A percentile compares a stretch with the other conserved stretches of the same genome.
Conservation (phyloP, 2,113 vertebrate species). For the Sporophila hypoxantha region DNA sequence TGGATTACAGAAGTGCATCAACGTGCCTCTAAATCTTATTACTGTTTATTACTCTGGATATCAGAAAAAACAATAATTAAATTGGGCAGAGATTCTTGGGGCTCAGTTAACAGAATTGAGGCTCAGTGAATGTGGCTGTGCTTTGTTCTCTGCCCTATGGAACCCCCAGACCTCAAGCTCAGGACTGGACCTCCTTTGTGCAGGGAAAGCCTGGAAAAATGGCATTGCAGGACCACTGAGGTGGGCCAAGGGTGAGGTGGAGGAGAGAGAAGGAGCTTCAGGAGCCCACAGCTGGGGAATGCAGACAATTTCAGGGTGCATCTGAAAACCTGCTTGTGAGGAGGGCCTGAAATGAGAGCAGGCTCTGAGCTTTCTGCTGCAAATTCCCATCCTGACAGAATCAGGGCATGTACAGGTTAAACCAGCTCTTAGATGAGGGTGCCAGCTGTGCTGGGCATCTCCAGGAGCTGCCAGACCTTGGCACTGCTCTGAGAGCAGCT, state of each 20-base stretch:
- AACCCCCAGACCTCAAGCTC: background rate
- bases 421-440: background rate
- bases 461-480: background rate
- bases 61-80: background rate
- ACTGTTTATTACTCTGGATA: slow-evolving; percentile 21
- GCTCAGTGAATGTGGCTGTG: background rate
- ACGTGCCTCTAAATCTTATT: background rate
- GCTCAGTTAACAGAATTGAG: background rate
- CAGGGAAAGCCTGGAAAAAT: background rate
- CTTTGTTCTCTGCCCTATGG: fast-evolving
- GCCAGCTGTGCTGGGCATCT: background rate
- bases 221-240: no score
- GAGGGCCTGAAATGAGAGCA: background rate
- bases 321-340: background rate
- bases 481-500: background rate
- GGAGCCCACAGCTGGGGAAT: background rate
- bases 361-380: background rate
- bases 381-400: background rate
- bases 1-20: background rate
- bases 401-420: background rate
- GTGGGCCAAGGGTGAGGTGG: background rate
- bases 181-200: background rate
- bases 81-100: background rate
- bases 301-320: background rate
- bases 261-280: background rate